These are phyloP conservation scores for Palythoa grandiflora DNA, from an alignment of 92 coral and sea anemone genomes.

Conservation along the genomic window DNA sequence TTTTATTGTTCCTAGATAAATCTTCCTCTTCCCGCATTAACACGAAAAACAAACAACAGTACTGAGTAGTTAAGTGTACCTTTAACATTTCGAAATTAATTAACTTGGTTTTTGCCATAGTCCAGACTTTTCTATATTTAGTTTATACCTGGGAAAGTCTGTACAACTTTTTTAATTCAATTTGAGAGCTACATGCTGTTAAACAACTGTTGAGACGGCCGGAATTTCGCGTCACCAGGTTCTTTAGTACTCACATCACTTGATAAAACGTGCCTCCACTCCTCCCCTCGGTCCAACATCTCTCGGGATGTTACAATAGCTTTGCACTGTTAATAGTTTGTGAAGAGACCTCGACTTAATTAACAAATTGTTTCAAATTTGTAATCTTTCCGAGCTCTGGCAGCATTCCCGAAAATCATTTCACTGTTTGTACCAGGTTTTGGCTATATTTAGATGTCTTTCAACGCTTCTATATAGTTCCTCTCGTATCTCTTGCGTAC, in stretches of 20 bases:
- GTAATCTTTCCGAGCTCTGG: neutral
- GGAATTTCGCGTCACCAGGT: constrained; percentile 26
- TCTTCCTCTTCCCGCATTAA: no score
- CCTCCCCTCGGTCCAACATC: constrained; percentile 14
- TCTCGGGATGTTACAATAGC: neutral
- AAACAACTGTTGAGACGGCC: constrained; percentile 20
- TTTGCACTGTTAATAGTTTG: constrained; percentile 4
- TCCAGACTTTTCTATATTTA: neutral
- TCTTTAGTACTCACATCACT: neutral
- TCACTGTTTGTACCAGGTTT: neutral
- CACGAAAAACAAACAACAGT: neutral
- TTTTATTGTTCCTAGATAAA: no score
- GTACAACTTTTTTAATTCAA: neutral
- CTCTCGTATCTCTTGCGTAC: neutral
- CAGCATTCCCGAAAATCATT: neutral
- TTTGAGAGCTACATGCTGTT: constrained; percentile 10
- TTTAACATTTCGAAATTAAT: neutral
- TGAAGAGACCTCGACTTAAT: neutral
- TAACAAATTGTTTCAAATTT: neutral
- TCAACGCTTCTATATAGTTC: neutral
- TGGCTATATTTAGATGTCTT: constrained; percentile 7
- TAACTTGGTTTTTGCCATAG: neutral
- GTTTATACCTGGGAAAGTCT: neutral
- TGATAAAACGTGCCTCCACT: constrained; percentile 8
- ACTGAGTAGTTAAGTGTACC: neutral